Evolutionary conservation across 2,888 invertebrate species (phyloP).

Genomic region (Cynaeus angustus): DNA sequence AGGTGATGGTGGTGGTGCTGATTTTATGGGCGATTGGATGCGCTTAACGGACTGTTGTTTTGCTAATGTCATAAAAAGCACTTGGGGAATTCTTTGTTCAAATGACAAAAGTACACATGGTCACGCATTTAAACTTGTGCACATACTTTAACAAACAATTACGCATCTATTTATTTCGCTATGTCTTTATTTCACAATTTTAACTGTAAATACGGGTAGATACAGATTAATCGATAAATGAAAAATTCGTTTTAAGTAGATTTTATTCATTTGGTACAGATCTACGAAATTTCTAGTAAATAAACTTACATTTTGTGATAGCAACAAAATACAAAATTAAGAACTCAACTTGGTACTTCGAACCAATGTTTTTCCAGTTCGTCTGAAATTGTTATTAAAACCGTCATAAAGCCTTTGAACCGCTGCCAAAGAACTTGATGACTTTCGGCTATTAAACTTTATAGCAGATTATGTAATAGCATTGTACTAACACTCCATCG

Average conservation of each 20-base stretch:
- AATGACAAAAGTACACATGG: neutral
- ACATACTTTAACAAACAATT: neutral
- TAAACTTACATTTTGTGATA: too few species aligned
- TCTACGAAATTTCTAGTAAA: too few species aligned
- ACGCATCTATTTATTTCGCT: too few species aligned
- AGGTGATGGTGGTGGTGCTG: constrained; percentile 38
- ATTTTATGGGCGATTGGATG: constrained; percentile 45
- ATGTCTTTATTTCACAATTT: too few species aligned
- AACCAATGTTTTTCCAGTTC: constrained; percentile 9
- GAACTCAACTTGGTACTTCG: neutral
- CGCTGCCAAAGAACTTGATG: constrained; percentile 17
- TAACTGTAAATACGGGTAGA: too few species aligned
- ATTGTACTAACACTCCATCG: constrained; percentile 7
- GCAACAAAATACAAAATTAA: neutral
- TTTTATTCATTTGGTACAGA: too few species aligned
- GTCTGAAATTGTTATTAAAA: constrained; percentile 16
- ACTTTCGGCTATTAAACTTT: constrained; percentile 26
- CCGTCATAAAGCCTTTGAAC: constrained; percentile 17
- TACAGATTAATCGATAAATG: too few species aligned
- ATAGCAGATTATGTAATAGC: constrained; percentile 18
- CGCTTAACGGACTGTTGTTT: constrained; percentile 41
- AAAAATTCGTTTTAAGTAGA: too few species aligned
- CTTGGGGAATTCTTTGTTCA: constrained; percentile 14
- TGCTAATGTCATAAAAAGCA: constrained; percentile 26
- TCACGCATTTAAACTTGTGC: neutral